Evolutionary conservation across 2,888 invertebrate species (phyloP).

Genomic region (Sinopyrophorus schimmeli): DNA sequence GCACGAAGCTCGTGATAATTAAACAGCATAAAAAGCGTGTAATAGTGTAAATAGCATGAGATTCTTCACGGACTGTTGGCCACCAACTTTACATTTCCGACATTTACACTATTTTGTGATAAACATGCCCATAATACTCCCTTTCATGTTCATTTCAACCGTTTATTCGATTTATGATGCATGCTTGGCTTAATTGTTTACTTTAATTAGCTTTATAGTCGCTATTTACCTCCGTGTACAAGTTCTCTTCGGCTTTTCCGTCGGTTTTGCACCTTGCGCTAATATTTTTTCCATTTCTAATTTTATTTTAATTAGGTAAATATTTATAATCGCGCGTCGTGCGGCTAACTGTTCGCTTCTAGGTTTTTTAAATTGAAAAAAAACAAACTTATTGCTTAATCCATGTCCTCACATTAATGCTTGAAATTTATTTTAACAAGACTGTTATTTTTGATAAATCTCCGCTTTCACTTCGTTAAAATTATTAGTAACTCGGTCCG

Average conservation of each 20-base stretch:
- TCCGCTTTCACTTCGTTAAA: slow-evolving; percentile 6
- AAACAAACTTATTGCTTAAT: no score
- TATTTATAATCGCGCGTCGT: no score
- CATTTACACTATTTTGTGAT: slow-evolving; percentile 42
- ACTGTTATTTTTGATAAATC: slow-evolving; percentile 1
- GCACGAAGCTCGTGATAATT: slow-evolving; percentile 47
- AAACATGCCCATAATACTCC: slow-evolving; percentile 47
- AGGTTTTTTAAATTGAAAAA: no score
- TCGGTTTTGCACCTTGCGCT: no score
- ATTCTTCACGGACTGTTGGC: slow-evolving; percentile 51
- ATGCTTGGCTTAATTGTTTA: slow-evolving; percentile 37
- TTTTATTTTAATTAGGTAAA: no score
- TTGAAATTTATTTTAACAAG: slow-evolving; percentile 1
- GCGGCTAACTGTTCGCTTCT: no score
- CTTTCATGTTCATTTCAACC: slow-evolving; percentile 48
- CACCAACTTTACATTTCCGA: slow-evolving; percentile 50
- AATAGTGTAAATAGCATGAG: slow-evolving; percentile 52
- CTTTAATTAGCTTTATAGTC: slow-evolving; percentile 22
- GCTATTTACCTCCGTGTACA: no score
- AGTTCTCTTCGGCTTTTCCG: no score
- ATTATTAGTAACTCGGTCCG: no score
- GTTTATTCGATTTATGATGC: slow-evolving; percentile 43
- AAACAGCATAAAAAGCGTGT: slow-evolving; percentile 48
- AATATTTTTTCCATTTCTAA: no score
- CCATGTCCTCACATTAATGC: no score